Conservation (phyloP, 1,140 invertebrate species). For the Pseudomyrmex dendroicus region DNA sequence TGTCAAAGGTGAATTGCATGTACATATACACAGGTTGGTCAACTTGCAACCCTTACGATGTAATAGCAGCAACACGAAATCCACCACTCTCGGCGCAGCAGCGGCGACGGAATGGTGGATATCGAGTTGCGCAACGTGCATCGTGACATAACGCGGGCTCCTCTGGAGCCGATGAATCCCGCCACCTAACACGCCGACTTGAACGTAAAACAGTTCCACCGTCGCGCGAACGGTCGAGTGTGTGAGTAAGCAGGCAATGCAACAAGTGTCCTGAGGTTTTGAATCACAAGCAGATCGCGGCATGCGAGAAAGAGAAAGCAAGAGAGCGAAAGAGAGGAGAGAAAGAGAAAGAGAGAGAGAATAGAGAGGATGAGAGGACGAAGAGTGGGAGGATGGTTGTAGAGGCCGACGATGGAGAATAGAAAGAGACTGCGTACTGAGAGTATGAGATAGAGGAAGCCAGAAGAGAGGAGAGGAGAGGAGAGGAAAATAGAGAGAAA, state of each 20-base stretch:
- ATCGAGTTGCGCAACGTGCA: conserved; percentile 54
- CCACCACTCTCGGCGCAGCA: not conserved
- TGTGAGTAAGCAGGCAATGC: conserved; percentile 83
- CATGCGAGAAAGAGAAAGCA: conserved; percentile 75
- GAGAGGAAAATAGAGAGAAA: conserved; percentile 16
- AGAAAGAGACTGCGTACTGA: conserved; percentile 65
- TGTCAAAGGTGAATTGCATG: conserved; percentile 25
- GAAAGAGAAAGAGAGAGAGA: conserved; percentile 56
- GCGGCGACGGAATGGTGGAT: not conserved
- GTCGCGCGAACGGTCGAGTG: conserved; percentile 63
- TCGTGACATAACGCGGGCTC: conserved; percentile 26
- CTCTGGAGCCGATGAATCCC: conserved; percentile 76
- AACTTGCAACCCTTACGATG: conserved; percentile 22
- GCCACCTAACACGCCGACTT: conserved; percentile 75
- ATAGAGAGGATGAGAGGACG: conserved; percentile 64
- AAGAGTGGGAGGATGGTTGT: conserved; percentile 59
- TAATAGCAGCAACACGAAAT: conserved; percentile 39
- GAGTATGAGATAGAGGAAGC: conserved; percentile 39
- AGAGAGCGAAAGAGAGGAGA: conserved; percentile 66
- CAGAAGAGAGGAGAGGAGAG: no score
- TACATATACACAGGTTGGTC: conserved; percentile 23
- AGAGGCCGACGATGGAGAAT: conserved; percentile 65
- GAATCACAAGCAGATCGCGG: conserved; percentile 85
- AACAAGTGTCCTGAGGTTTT: conserved; percentile 86
- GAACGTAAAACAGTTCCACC: conserved; percentile 76